Conservation (phyloP, 2,113 vertebrate species). For the chimpanzee (Pan troglodytes) region NHGRI_mPanTro3-v2.1_pri NC_072410.2:102282501-102283000, state of each 20-base stretch:
- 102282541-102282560: neutral
- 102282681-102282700: neutral
- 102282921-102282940: neutral
- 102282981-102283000: neutral
- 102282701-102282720: neutral
- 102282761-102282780: no score
- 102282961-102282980: neutral
- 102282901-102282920: neutral
- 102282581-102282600: neutral
- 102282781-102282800: neutral
- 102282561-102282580: accelerated
- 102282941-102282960: neutral
- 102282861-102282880: neutral
- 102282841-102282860: neutral
- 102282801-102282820: neutral
- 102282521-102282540: neutral
- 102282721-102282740: neutral
- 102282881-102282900: neutral
- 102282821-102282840: neutral
- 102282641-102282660: neutral
- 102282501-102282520: neutral
- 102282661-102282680: neutral
- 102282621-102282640: neutral
- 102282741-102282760: neutral
- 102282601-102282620: neutral